Evolutionary conservation across 2,888 invertebrate genomes (phyloP).

Genomic region (Drosophila limbata): DNA sequence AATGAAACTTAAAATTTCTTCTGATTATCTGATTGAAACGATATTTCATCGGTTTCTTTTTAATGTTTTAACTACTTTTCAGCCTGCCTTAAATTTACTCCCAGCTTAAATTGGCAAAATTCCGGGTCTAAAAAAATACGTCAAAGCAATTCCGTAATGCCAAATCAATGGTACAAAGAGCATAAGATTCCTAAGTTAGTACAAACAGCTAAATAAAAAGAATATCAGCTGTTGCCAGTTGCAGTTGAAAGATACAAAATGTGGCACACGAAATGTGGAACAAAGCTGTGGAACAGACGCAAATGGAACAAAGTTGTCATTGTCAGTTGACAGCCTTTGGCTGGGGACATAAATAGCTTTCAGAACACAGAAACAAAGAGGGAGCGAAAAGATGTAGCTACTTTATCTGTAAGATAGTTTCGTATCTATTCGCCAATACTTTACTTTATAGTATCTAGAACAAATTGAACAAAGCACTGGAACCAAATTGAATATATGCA

Average conservation of each 20-base stretch:
- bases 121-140: background rate
- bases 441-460: background rate
- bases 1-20: background rate
- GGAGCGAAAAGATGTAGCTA: background rate
- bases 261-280: conserved; percentile 56
- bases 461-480: conserved; percentile 16
- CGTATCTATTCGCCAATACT: background rate
- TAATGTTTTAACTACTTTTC: background rate
- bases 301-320: conserved; percentile 61
- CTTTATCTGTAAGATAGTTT: conserved; percentile 19
- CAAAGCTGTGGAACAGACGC: conserved; percentile 51
- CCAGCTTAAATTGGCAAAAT: background rate
- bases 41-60: background rate
- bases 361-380: background rate
- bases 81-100: background rate
- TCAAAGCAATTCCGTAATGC: conserved; percentile 6
- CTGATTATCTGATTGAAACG: background rate
- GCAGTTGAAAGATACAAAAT: conserved; percentile 34
- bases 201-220: conserved; percentile 3
- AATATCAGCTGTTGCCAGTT: conserved; percentile 32
- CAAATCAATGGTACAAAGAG: conserved; percentile 8
- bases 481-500: conserved; percentile 33
- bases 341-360: conserved; percentile 7
- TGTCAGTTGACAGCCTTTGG: conserved; percentile 39
- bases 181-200: background rate